Conservation (phyloP, 2,888 invertebrate species). For the Sericinus montela region DNA sequence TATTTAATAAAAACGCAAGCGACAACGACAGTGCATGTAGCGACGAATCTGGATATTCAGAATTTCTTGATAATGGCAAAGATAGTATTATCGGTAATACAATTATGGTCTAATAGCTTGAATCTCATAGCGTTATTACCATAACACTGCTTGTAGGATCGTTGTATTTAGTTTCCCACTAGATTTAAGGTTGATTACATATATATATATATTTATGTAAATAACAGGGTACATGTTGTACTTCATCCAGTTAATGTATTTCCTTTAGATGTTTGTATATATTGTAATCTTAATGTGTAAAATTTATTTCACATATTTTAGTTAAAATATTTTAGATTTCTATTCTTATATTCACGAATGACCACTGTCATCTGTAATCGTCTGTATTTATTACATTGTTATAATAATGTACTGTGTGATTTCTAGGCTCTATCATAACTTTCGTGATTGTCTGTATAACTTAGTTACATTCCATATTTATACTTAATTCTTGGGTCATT, state of each 20-base stretch:
- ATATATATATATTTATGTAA: conserved; percentile 32
- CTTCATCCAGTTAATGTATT: conserved; percentile 53
- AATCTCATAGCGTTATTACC: not conserved
- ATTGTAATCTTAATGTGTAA: conserved; percentile 38
- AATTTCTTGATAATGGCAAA: conserved; percentile 79
- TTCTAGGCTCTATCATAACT: conserved; percentile 28
- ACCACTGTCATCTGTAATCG: conserved; percentile 3
- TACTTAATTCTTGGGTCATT: conserved; percentile 42
- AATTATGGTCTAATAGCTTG: conserved; percentile 59
- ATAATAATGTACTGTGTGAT: conserved; percentile 11
- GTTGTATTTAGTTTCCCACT: not conserved
- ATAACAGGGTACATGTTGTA: conserved; percentile 49
- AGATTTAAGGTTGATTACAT: conserved; percentile 1
- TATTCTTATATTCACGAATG: conserved; percentile 9
- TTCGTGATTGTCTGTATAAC: conserved; percentile 31
- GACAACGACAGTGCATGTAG: conserved; percentile 91
- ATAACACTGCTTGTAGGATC: conserved; percentile 1
- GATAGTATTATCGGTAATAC: conserved; percentile 72
- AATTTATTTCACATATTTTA: conserved; percentile 20
- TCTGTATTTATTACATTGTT: conserved; percentile 17
- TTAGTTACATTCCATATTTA: conserved; percentile 54
- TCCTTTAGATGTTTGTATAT: conserved; percentile 57
- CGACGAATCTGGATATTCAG: conserved; percentile 95
- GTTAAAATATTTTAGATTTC: conserved; percentile 12
- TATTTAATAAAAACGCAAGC: conserved; percentile 64